Evolutionary conservation across 2,113 vertebrate species (phyloP), one percentile per base, ranked within the genome.

Genomic region (Myocastor coypus): DNA sequence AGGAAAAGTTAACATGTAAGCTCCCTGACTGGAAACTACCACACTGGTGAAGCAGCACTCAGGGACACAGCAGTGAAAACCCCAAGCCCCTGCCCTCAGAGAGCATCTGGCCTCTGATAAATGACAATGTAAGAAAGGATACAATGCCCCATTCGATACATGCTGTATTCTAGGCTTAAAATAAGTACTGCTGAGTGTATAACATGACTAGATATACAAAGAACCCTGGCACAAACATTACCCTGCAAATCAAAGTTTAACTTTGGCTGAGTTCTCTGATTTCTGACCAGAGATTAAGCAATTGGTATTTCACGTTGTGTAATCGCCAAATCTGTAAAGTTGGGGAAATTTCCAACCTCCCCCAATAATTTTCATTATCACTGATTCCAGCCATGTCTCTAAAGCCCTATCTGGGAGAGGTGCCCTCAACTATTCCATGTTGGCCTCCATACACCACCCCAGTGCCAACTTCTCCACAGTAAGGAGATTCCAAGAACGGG

Each of bases 131-230:
- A n/a, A 63, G 24, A 94, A n/a, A 87, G 61, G 32, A 26, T 20
- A 66, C 57, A 64, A 28, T 80, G 37, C 42, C 17, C 52, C 26
- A n/a, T 3, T 22, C 30, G 28, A 34, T 46, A 28, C 3, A 16
- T 30, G 4, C 40, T 61, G 5, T 61, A 95, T 87, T 55, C 63
- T 92, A 71, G 81, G 46, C 28, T 87, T 87, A 64, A 68, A 95
- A 32, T 22, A 66, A 22, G 61, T 7, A 4, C 1, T 52, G 7
- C 40, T 77, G 57, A 42, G 30, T 87, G 17, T 69, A 19, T 13
- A 42, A 73, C 40, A 59, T 37, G 24, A n/a, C 66, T 77, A 42
- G 59, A 28, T 26, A 77, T 20, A 81, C 77, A 85, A 87, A 83
- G 52, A 92, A 63, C 20, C 64, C n/a, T 73, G 32, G 63, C 73